Percentiles rank a stretch among this genome's conserved stretches.
phyloP scores from a whole-genome alignment of 2,888 invertebrate genomes.

The Pyrgus malvae region DNA sequence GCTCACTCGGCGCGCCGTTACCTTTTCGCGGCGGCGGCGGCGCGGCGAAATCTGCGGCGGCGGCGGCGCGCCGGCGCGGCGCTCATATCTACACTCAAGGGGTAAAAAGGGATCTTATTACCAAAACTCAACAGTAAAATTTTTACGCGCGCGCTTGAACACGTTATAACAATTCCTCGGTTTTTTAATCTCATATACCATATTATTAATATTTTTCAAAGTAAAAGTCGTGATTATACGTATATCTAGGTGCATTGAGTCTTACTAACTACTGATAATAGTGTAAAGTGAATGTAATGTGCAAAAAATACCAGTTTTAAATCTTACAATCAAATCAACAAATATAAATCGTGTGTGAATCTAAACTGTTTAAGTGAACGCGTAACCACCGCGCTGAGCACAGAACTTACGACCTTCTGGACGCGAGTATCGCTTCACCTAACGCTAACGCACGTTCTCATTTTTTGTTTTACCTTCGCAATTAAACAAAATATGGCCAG shows the following conservation, averaged over 20 bases:
- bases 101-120: too few species aligned
- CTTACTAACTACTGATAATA: not conserved
- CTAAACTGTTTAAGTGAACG: not conserved
- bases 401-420: not conserved
- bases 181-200: not conserved
- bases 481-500: not conserved
- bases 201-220: not conserved
- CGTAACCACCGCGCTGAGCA: not conserved
- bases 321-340: not conserved
- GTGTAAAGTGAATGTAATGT: not conserved
- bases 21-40: too few species aligned
- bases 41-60: too few species aligned
- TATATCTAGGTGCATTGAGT: not conserved
- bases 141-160: too few species aligned
- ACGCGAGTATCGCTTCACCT: not conserved
- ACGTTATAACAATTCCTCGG: not conserved
- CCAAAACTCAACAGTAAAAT: too few species aligned
- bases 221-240: not conserved
- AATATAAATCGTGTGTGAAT: not conserved
- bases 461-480: not conserved
- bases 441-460: not conserved
- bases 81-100: too few species aligned
- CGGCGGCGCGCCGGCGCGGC: too few species aligned
- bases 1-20: too few species aligned
- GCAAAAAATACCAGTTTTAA: not conserved